These are phyloP conservation scores for Episyrphus balteatus DNA, from an alignment of 1,140 invertebrate genomes.

Conservation along the genomic window DNA sequence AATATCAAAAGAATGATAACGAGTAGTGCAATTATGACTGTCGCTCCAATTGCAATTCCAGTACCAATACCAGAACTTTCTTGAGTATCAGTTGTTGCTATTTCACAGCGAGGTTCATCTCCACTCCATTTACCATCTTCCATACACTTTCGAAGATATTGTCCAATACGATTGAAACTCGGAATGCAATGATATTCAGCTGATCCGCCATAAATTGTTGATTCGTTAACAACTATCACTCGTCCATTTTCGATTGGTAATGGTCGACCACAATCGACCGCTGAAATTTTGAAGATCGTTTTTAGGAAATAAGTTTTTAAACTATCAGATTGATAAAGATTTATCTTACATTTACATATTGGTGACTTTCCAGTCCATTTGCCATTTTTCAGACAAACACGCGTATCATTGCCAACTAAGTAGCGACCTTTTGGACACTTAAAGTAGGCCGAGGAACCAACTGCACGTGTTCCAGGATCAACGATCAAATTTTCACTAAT, in stretches of 20 bases:
- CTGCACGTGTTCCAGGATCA: slow-evolving; percentile 35
- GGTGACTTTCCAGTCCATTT: slow-evolving; percentile 72
- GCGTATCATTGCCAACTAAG: slow-evolving; percentile 66
- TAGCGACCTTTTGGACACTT: slow-evolving; percentile 69
- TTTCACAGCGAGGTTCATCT: slow-evolving; percentile 64
- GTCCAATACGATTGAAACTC: slow-evolving; percentile 67
- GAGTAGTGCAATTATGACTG: slow-evolving; percentile 62
- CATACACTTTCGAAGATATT: slow-evolving; percentile 69
- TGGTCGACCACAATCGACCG: slow-evolving; percentile 71
- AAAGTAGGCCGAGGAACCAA: slow-evolving; percentile 68
- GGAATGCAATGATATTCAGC: slow-evolving; percentile 83
- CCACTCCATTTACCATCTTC: slow-evolving; percentile 76
- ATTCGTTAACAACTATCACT: slow-evolving; percentile 73
- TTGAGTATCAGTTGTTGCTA: slow-evolving; percentile 50
- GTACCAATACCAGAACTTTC: slow-evolving; percentile 59
- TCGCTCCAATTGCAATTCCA: slow-evolving; percentile 67
- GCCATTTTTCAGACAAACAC: slow-evolving; percentile 65
- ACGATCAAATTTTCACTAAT: slow-evolving; percentile 44
- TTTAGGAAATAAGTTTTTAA: slow-evolving; percentile 3
- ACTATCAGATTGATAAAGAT: slow-evolving; percentile 2
- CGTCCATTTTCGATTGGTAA: slow-evolving; percentile 69
- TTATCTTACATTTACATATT: slow-evolving; percentile 65
- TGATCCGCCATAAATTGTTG: slow-evolving; percentile 65
- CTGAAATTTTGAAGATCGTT: slow-evolving; percentile 37
- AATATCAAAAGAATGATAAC: slow-evolving; percentile 65